Percentiles rank a stretch among this genome's conserved stretches.
Evolutionary conservation across 2,888 invertebrate genomes (phyloP).

Genomic region (Cynaeus angustus): DNA sequence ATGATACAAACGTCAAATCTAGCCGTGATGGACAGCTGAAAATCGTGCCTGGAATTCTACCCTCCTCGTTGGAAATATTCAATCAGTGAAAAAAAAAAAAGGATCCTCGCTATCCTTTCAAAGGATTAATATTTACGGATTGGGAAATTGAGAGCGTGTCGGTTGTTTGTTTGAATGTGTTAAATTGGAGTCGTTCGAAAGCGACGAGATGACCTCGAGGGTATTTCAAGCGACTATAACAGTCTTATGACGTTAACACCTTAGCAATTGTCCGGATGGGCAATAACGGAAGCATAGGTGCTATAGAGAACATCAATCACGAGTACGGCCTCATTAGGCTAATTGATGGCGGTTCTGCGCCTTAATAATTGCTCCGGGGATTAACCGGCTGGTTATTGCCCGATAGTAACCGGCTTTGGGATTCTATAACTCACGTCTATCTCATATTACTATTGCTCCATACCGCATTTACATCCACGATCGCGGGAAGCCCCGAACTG

Average conservation of each 20-base stretch:
- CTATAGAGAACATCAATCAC: slow-evolving; percentile 64
- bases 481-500: slow-evolving; percentile 19
- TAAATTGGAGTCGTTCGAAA: slow-evolving; percentile 34
- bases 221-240: slow-evolving; percentile 36
- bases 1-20: slow-evolving; percentile 67
- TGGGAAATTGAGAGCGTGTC: slow-evolving; percentile 14
- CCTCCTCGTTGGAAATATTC: slow-evolving; percentile 54
- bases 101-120: slow-evolving; percentile 6
- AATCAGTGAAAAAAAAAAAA: slow-evolving; percentile 50
- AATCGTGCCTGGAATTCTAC: slow-evolving; percentile 63
- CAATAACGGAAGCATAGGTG: slow-evolving; percentile 49
- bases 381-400: slow-evolving; percentile 65
- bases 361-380: slow-evolving; percentile 69
- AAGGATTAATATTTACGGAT: slow-evolving; percentile 35
- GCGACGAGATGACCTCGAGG: slow-evolving; percentile 38
- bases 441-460: slow-evolving; percentile 53
- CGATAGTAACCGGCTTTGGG: slow-evolving; percentile 61
- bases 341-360: slow-evolving; percentile 67
- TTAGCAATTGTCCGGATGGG: slow-evolving; percentile 46
- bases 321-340: slow-evolving; percentile 65
- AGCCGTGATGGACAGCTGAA: slow-evolving; percentile 67
- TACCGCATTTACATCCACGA: slow-evolving; percentile 48
- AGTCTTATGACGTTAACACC: slow-evolving; percentile 49
- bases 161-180: slow-evolving; percentile 26
- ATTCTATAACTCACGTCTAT: slow-evolving; percentile 58